phyloP scores from a whole-genome alignment of 2,113 vertebrate genomes.

The Talpa occidentalis region DNA sequence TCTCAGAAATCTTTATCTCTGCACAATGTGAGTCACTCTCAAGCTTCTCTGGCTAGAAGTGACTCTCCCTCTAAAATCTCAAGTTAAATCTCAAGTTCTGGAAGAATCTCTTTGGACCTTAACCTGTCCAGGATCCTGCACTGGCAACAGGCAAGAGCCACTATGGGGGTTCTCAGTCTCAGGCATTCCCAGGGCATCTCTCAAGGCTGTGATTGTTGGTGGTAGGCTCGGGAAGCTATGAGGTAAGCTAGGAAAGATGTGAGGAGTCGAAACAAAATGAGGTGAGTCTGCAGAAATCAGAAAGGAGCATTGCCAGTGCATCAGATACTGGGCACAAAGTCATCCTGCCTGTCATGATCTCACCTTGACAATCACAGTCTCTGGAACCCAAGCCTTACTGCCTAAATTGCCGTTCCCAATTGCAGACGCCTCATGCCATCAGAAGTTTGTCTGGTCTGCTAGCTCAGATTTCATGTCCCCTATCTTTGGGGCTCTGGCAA shows the following conservation, averaged over 20 bases:
- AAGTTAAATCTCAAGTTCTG: not conserved
- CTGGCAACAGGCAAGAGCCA: not conserved
- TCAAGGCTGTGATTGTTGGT: not conserved
- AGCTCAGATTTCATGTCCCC: not conserved
- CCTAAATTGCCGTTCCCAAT: not conserved
- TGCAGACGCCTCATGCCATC: not conserved
- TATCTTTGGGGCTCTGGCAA: not conserved
- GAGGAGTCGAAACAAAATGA: not conserved
- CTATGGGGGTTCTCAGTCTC: not conserved
- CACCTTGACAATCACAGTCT: not conserved
- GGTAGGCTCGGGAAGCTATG: not conserved
- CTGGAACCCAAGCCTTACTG: not conserved
- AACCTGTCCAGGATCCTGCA: not conserved
- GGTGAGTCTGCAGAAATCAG: not conserved
- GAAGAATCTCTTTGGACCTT: not conserved
- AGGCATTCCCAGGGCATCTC: not conserved
- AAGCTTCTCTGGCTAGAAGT: not conserved
- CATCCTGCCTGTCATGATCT: not conserved
- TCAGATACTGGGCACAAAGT: not conserved
- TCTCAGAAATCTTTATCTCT: conserved; percentile 48
- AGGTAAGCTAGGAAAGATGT: not conserved
- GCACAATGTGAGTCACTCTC: not conserved
- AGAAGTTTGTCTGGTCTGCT: no score
- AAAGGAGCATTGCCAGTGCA: not conserved
- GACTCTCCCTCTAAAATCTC: conserved; percentile 20